Evolutionary conservation across 1,140 invertebrate species (phyloP).

Genomic region (Calephelis nemesis): DNA sequence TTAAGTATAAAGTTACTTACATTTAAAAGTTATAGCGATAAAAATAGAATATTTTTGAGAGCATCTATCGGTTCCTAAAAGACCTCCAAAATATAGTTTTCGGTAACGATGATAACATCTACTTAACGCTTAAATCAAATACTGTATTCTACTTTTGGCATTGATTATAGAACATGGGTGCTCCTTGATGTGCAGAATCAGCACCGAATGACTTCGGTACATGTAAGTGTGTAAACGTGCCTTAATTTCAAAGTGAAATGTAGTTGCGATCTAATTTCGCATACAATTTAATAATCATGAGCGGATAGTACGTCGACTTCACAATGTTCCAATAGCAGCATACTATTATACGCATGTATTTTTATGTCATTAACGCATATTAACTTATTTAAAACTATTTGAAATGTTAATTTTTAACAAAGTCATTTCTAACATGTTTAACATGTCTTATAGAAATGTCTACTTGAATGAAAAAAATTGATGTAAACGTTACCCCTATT

Average conservation of each 20-base stretch:
- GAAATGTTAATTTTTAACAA: constrained; percentile 17
- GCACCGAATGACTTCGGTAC: background rate
- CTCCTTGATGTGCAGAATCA: constrained; percentile 18
- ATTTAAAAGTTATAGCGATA: constrained; percentile 21
- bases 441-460: background rate
- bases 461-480: constrained; percentile 8
- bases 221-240: constrained; percentile 18
- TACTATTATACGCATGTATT: constrained; percentile 2
- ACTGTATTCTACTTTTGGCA: constrained; percentile 19
- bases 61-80: constrained; percentile 20
- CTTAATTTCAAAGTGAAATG: constrained; percentile 18
- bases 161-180: constrained; percentile 22
- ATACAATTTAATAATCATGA: background rate
- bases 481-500: background rate
- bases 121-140: constrained; percentile 4
- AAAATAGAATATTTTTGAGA: constrained; percentile 23
- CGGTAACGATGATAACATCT: constrained; percentile 17
- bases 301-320: background rate
- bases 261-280: constrained; percentile 3
- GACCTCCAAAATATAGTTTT: constrained; percentile 24
- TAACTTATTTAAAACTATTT: constrained; percentile 1
- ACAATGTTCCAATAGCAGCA: background rate
- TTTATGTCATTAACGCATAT: background rate
- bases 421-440: constrained; percentile 10
- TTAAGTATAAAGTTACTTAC: constrained; percentile 24